phyloP scores from a whole-genome alignment of 2,113 vertebrate species.

The Odocoileus hemionus region DNA sequence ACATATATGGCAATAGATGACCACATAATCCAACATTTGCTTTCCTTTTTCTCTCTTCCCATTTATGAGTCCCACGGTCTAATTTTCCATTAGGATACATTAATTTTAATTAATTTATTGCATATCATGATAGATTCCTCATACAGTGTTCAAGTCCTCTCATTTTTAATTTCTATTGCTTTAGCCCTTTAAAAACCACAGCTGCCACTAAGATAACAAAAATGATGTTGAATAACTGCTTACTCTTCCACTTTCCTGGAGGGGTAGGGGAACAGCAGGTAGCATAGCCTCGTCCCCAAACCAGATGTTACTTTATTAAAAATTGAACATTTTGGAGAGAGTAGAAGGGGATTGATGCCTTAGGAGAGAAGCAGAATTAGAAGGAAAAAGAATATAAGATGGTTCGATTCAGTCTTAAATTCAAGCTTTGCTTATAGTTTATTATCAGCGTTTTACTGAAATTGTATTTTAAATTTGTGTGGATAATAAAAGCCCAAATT shows the following conservation, averaged over 20 bases:
- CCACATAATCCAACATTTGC: not conserved
- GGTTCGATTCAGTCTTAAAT: not conserved
- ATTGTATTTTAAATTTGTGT: not conserved
- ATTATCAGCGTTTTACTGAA: not conserved
- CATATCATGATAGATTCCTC: not conserved
- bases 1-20: not conserved
- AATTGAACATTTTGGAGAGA: conserved; percentile 63
- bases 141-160: not conserved
- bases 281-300: conserved; percentile 37
- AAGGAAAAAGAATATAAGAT: not conserved
- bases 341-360: conserved; percentile 26
- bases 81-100: not conserved
- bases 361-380: not conserved
- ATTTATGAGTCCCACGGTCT: not conserved
- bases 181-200: conserved; percentile 45
- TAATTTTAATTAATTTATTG: not conserved
- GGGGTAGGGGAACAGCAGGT: conserved; percentile 49
- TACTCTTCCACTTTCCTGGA: conserved; percentile 41
- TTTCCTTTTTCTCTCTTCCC: accelerated
- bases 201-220: conserved; percentile 61
- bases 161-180: not conserved
- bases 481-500: not conserved
- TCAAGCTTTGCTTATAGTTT: not conserved
- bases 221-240: conserved; percentile 47
- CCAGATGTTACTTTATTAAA: conserved; percentile 75